phyloP scores from a whole-genome alignment of 2,113 vertebrate species.

The Arenaria interpres region DNA sequence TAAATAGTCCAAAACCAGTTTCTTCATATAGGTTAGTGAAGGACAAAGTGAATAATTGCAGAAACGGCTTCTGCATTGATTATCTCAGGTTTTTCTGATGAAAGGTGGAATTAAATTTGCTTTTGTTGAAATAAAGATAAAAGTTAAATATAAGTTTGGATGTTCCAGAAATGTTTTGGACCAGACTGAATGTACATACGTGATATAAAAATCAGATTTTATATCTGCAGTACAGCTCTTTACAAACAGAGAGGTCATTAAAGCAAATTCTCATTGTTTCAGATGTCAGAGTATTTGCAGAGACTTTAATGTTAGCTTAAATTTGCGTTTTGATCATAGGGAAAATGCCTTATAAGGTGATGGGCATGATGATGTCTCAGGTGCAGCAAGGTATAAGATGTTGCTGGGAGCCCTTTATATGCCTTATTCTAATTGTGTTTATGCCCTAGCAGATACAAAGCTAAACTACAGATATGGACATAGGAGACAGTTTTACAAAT shows the following conservation, averaged over 20 bases:
- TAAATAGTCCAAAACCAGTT: neutral
- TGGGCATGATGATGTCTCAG: neutral
- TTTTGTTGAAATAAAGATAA: neutral
- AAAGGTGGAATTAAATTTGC: neutral
- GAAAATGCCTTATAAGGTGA: neutral
- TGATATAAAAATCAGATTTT: neutral
- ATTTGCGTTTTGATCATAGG: neutral
- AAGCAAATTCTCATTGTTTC: neutral
- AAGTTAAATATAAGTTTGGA: neutral
- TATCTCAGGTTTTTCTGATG: neutral
- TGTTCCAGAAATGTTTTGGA: neutral
- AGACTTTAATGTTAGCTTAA: neutral
- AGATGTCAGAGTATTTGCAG: neutral
- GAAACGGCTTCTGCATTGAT: neutral
- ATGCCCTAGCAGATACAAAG: neutral
- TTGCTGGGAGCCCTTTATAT: slow-evolving; percentile 5
- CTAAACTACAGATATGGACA: neutral
- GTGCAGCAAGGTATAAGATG: neutral
- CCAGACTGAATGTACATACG: neutral
- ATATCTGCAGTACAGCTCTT: neutral
- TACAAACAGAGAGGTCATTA: neutral
- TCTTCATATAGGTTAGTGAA: neutral
- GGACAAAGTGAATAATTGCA: neutral
- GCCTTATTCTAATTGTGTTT: slow-evolving; percentile 14
- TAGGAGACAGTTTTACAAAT: neutral